A percentile compares a stretch with the other conserved stretches of the same genome.
These are phyloP conservation scores for Bombus superbus DNA, from an alignment of 1,140 invertebrate species.

Conservation along the genomic window DNA sequence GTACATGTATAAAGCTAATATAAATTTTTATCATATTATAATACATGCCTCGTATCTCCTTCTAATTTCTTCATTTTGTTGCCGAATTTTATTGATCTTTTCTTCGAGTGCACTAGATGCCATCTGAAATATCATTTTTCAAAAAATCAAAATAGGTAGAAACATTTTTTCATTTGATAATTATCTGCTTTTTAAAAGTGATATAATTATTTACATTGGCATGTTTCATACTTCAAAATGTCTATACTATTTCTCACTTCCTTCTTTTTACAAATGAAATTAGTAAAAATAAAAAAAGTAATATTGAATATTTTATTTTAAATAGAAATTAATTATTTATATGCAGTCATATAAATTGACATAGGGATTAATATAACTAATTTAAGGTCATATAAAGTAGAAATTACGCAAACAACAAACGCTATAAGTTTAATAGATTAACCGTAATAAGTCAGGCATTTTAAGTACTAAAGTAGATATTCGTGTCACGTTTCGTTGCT, in stretches of 20 bases:
- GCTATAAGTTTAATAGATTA: not conserved
- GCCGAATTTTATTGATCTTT: constrained; percentile 81
- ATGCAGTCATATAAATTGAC: not conserved
- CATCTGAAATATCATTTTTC: constrained; percentile 69
- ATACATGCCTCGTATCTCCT: constrained; percentile 76
- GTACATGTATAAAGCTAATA: not conserved
- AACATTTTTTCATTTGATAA: not conserved
- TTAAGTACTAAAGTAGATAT: constrained; percentile 8
- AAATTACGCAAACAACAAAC: not conserved
- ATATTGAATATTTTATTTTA: not conserved
- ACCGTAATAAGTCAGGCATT: not conserved
- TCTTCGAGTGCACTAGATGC: constrained; percentile 77
- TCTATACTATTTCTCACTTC: not conserved
- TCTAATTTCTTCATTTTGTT: constrained; percentile 81
- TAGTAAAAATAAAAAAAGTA: not conserved
- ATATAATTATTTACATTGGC: not conserved
- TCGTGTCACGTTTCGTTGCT: constrained; percentile 42
- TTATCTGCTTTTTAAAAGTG: not conserved
- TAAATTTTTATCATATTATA: not conserved
- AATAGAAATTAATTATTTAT: not conserved
- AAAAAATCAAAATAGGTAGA: not conserved
- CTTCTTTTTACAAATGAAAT: not conserved
- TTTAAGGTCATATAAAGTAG: not conserved
- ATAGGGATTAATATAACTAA: not conserved
- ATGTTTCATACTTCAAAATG: not conserved